Base-by-base conservation (phyloP, 2,888 invertebrate genomes). In the Cartodere bifasciata region DNA sequence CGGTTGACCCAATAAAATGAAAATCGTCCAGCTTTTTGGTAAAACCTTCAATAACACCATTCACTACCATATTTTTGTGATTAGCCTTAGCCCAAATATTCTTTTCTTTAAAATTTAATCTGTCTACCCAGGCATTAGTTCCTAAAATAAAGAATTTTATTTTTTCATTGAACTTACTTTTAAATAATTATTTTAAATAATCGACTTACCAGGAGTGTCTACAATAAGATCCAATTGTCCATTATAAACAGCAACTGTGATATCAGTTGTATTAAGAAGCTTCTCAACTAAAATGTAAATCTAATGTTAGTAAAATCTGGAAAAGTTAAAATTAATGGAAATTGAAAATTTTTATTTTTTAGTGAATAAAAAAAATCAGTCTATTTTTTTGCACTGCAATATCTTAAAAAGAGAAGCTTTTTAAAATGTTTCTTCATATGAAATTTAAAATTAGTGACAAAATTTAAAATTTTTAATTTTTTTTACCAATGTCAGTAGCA, bases 181-280 rank as follows among this genome's bases (percentile, higher is more conserved):
- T 9, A 13, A 9, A 31, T 20, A 25, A 28, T 42, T 46, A 13
- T 15, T 22, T 23, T 28, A 16, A 10, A 14, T 13, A 12, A 12
- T 17, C 10, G 23, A 28, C 29, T 62, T 65, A 72, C 86, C 87
- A 41, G 80, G 72, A 10, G 85, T 84, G 45, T 80, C 76, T 38
- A 84, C 84, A 47, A 88, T 86, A 11, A 88, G 66, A 57, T 90
- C 88, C 38, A 88, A 63, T 48, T 87, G 85, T 16, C 84, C 86
- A 41, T 74, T 80, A 50, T 79, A 77, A 11, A 85, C 76, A 16
- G 68, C 68, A 1, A 85, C 67, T 29, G 72, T 68, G 11, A 85
- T 59, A 29, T 70, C 61, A 1, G 82, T 81, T 43, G 68, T 68
- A 42, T 76, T 75, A 13, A 85, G 57, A 9, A 84, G 58, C 34